A percentile compares a stretch with the other conserved stretches of the same genome.
phyloP scores from a whole-genome alignment of 2,797 vertebrate genomes.

The Notoglanidium macrostoma region DNA sequence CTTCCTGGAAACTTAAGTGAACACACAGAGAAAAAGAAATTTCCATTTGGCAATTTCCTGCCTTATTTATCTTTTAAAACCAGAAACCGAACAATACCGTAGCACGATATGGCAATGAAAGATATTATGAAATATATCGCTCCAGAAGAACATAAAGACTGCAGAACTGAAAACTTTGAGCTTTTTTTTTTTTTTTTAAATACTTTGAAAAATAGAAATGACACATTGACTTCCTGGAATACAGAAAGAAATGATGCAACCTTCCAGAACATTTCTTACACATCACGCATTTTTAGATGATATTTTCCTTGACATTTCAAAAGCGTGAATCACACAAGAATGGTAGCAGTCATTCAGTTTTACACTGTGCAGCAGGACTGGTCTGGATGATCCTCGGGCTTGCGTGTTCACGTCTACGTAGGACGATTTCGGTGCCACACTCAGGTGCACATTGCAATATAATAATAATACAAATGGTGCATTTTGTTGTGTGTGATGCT shows the following conservation, averaged over 20 bases:
- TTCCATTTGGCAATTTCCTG: constrained; percentile 45
- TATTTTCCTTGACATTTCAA: constrained; percentile 5
- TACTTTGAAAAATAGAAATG: not conserved
- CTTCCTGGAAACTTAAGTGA: constrained; percentile 36
- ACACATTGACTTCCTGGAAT: constrained; percentile 7
- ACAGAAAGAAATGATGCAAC: constrained; percentile 4
- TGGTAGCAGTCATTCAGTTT: not conserved
- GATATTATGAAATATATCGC: not conserved
- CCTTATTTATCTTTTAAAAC: constrained; percentile 2
- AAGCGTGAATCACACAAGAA: constrained; percentile 17
- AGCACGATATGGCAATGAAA: not conserved
- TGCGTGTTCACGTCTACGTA: not conserved
- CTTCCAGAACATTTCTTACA: not conserved
- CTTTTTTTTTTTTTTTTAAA: no score
- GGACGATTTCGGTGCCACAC: not conserved
- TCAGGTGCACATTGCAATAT: not conserved
- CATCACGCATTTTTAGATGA: not conserved
- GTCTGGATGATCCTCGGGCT: not conserved
- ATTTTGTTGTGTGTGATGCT: constrained; percentile 67
- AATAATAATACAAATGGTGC: no score
- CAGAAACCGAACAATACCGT: not conserved
- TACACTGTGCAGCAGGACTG: not conserved
- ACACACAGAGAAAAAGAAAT: constrained; percentile 20
- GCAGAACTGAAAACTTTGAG: not conserved
- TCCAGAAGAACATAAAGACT: not conserved